Base-by-base conservation (phyloP, 2,113 vertebrate species). In the Alectura lathami region DNA sequence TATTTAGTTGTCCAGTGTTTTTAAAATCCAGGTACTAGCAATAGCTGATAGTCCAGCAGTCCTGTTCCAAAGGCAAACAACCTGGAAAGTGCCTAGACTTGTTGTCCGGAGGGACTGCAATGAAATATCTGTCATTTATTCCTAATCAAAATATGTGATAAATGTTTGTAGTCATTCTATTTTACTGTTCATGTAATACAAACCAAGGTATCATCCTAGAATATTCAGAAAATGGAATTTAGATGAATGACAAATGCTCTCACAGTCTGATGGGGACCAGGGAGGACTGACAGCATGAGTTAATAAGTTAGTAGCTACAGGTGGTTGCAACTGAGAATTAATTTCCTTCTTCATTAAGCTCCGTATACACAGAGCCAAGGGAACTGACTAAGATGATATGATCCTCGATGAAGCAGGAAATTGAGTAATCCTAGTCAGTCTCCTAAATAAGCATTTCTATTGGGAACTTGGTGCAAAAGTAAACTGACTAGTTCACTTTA, bases 341-440 rank as follows among this genome's bases (percentile, higher is more conserved):
- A 96, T 94, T 97, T 97, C 87, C 51, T 45, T 86, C 59, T 88
- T 96, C 89, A 93, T 96, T 96, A 93, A 97, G 56, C 79, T 96
- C 48, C 48, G 94, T 88, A 81, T 47, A 78, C 45, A 59, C 15
- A 70, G 68, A 95, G 83, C 56, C 79, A 88, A 72, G 89, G 88
- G 88, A 95, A 43, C 45, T 42, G 48, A 59, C 57, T 89, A 81
- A 93, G 47, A 90, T 81, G 76, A 64, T 60, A 45, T 72, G 85
- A 90, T 91, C 89, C 91, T 90, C 26, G 3, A 56, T 91, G 91
- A 96, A 94, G 89, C 93, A 95, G 68, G 91, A 96, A 96, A 96
- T 83, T 91, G 64, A 95, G 64, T 86, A 86, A 93, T 93, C 83
- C 51, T 70, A 83, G 64, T 78, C 64, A 86, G 68, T 64, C 64